Conservation (phyloP, 1,140 invertebrate species). For the Leucophenga varia region DNA sequence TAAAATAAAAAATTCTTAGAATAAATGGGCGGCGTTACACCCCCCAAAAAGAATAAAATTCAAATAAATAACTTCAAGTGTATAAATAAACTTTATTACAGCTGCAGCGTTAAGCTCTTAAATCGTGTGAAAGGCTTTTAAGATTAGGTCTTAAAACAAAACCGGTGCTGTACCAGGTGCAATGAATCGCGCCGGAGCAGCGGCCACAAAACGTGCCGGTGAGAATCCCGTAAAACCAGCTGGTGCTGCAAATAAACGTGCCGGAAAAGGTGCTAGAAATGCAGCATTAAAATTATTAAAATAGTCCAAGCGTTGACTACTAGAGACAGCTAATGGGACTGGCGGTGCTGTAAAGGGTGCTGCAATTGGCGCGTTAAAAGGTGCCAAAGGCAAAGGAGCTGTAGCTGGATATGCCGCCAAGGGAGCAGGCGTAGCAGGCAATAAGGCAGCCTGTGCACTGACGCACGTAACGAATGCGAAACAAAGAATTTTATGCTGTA, state of each 20-base stretch:
- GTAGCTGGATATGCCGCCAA: constrained; percentile 10
- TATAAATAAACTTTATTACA: too few species aligned
- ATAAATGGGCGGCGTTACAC: too few species aligned
- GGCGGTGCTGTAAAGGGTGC: too few species aligned
- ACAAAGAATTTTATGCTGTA: constrained; percentile 16
- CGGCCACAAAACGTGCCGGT: constrained; percentile 16
- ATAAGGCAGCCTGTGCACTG: constrained; percentile 8
- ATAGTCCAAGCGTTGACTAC: constrained; percentile 38
- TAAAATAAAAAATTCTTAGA: too few species aligned
- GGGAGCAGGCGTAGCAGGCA: constrained; percentile 1
- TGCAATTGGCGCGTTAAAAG: constrained; percentile 1
- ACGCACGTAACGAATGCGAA: constrained; percentile 18
- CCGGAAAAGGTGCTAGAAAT: constrained; percentile 20
- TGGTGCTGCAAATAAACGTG: constrained; percentile 23
- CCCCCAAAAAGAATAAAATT: too few species aligned
- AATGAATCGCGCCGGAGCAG: constrained; percentile 20
- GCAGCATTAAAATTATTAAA: constrained; percentile 41
- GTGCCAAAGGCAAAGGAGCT: constrained; percentile 4
- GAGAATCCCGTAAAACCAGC: constrained; percentile 8
- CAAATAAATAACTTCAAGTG: too few species aligned
- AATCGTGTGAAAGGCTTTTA: too few species aligned
- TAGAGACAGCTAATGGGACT: constrained; percentile 33
- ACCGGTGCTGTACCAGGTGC: constrained; percentile 16
- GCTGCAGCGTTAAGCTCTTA: too few species aligned
- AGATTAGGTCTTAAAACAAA: too few species aligned